Conservation (phyloP, 2,113 vertebrate species). For the Stigmatopora argus region DNA sequence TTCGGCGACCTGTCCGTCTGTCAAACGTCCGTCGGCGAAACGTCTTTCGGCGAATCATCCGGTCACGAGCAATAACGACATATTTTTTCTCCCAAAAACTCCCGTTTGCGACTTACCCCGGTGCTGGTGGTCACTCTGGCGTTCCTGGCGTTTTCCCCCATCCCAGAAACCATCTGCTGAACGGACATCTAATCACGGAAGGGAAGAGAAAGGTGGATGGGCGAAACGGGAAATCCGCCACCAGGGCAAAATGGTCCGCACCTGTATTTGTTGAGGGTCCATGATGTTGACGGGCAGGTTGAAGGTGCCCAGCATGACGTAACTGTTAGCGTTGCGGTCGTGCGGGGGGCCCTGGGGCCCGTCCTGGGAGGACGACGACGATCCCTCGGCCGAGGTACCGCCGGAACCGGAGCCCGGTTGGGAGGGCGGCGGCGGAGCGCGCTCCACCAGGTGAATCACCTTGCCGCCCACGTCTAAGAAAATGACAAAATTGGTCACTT, state of each 20-base stretch:
- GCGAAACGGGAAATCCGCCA: background rate
- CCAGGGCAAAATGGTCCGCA: slow-evolving; percentile 13
- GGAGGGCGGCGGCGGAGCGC: slow-evolving; percentile 82
- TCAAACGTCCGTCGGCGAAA: too few species aligned
- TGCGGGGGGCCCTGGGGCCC: slow-evolving; percentile 68
- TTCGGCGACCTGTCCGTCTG: too few species aligned
- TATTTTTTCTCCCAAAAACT: too few species aligned
- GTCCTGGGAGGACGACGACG: slow-evolving; percentile 69
- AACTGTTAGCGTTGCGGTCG: slow-evolving; percentile 88
- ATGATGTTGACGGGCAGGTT: slow-evolving; percentile 86
- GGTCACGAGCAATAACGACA: too few species aligned
- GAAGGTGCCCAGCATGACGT: slow-evolving; percentile 91
- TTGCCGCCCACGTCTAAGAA: slow-evolving; percentile 83
- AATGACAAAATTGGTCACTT: background rate
- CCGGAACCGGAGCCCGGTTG: slow-evolving; percentile 74
- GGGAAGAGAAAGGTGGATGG: background rate
- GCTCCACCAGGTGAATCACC: slow-evolving; percentile 88
- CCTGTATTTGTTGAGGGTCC: slow-evolving; percentile 77
- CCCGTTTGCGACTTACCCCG: slow-evolving; percentile 57
- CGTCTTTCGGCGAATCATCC: too few species aligned
- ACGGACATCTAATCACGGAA: slow-evolving; percentile 64
- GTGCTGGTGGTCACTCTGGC: slow-evolving; percentile 71
- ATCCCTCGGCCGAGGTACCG: slow-evolving; percentile 63
- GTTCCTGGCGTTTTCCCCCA: slow-evolving; percentile 73
- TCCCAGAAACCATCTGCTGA: slow-evolving; percentile 75